Base-by-base conservation (phyloP, 2,113 vertebrate genomes). In the Gobio gobio region DNA sequence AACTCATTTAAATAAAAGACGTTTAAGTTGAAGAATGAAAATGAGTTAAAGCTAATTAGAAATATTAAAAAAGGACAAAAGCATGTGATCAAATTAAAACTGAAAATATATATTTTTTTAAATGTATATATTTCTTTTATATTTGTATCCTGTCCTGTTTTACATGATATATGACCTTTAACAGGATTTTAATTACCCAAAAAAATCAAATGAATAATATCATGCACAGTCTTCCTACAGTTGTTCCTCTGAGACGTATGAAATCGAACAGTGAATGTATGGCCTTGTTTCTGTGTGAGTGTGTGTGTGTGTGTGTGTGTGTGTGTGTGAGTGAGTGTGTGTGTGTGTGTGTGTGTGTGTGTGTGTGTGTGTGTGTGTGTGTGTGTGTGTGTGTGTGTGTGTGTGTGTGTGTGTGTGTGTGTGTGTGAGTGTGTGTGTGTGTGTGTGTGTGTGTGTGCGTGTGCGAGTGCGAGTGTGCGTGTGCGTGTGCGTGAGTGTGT, bases 341-440 rank as follows among this genome's bases (percentile, higher is more conserved):
- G 16, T 20, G 83, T 59, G 70, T 81, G 68, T 43, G 56, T 36
- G 73, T 51, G 49, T 51, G 49, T 59, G 66, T 43, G 84, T 64
- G 74, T 81, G 43, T 18, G 63, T 33, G 26, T 79, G 43, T 70
- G 75, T n/a, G 7, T 18, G 54, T 78, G 7, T 58, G 16, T 20
- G 83, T 59, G 70, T 81, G 68, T 43, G 56, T 36, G 73, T 51
- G 49, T 51, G 49, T 59, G 66, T 43, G 84, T 64, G 74, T 81
- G 43, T 18, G 63, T 33, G 26, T 79, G 43, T 70, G 75, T n/a
- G n/a, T n/a, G n/a, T n/a, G 7, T 18, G 54, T 78, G 7, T 58
- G 16, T 20, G 83, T 59, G 70, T 81, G 68, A 26, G 56, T 36
- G 73, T 51, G 49, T 51, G 49, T 59, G 66, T 43, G 84, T 64